A percentile compares a stretch with the other conserved stretches of the same genome.
These are phyloP conservation scores for Otus sunia DNA, from an alignment of 2,113 vertebrate species.

Conservation along the genomic window DNA sequence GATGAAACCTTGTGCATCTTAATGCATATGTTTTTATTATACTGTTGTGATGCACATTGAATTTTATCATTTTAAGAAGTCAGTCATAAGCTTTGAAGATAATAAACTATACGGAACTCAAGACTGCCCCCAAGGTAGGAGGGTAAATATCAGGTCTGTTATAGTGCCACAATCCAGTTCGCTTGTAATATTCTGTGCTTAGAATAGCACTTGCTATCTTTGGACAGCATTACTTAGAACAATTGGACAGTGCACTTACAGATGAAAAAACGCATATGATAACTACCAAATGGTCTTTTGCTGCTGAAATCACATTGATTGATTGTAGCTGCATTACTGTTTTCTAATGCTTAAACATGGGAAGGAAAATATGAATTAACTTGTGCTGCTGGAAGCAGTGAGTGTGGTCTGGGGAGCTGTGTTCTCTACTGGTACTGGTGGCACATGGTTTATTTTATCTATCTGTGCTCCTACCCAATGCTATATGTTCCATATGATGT, in stretches of 20 bases:
- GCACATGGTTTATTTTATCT: neutral
- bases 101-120: neutral
- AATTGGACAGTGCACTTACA: neutral
- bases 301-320: neutral
- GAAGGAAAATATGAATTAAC: rapidly evolving
- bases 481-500: neutral
- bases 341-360: neutral
- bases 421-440: neutral
- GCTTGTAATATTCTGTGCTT: neutral
- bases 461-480: neutral
- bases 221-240: neutral
- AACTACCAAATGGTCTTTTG: neutral
- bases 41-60: neutral
- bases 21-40: neutral
- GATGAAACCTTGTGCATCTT: neutral
- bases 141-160: neutral
- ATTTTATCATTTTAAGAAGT: neutral
- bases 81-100: neutral
- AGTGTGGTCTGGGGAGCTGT: neutral
- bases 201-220: neutral
- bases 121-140: neutral
- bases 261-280: rapidly evolving
- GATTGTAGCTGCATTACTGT: neutral
- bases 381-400: neutral
- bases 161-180: neutral